These are phyloP conservation scores for Cherax quadricarinatus DNA, from an alignment of 1,140 invertebrate genomes.

Conservation along the genomic window DNA sequence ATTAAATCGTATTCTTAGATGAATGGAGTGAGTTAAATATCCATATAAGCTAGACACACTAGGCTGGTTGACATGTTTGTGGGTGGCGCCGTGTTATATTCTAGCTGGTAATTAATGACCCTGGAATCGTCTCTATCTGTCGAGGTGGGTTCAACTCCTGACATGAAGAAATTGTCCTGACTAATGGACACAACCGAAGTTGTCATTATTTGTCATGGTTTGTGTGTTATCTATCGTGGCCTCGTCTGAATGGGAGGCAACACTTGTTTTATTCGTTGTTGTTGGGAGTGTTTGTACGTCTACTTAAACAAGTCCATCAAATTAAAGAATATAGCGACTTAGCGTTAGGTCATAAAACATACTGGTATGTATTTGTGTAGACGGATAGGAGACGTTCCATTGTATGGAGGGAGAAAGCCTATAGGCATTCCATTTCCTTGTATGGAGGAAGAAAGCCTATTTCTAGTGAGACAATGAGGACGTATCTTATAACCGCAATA, in stretches of 20 bases:
- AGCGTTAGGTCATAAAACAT: background rate
- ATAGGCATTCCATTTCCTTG: background rate
- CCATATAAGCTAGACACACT: too few relatives aligned
- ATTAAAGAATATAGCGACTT: background rate
- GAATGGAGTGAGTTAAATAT: too few relatives aligned
- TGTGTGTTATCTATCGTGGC: background rate
- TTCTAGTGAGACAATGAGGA: too few relatives aligned
- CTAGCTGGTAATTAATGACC: background rate
- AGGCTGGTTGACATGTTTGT: background rate
- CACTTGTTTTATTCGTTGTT: background rate
- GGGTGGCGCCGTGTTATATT: background rate
- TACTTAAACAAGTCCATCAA: background rate
- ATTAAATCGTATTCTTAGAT: too few relatives aligned
- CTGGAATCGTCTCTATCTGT: conserved; percentile 11
- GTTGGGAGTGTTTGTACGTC: background rate
- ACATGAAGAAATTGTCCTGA: background rate
- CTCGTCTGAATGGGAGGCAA: background rate
- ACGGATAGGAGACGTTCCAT: too few relatives aligned
- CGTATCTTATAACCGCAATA: too few relatives aligned
- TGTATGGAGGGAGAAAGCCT: too few relatives aligned
- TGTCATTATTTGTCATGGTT: background rate
- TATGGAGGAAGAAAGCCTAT: too few relatives aligned
- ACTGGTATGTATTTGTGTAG: background rate
- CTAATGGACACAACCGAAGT: background rate
- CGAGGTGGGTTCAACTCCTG: background rate